Base-by-base conservation (phyloP, 2,113 vertebrate genomes). In the Neogobius melanostomus region DNA sequence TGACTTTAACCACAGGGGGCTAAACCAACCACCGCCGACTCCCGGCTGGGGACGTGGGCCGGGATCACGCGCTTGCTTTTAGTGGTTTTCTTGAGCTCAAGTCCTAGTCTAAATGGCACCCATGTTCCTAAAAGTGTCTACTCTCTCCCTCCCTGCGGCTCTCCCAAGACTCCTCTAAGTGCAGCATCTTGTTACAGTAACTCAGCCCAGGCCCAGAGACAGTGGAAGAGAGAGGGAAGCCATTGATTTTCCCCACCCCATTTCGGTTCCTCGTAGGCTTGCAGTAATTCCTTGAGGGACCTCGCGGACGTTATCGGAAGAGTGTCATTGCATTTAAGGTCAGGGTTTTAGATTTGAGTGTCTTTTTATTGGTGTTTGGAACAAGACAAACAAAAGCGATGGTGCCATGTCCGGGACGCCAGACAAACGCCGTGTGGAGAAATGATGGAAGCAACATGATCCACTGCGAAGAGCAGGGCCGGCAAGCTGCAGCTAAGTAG, bases 111-210 rank as follows among this genome's bases (percentile, higher is more conserved):
- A 91, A 91, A 92, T 91, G 91, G 92, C 91, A 90, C 91, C 91
- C 91, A 91, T 92, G 89, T 91, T 89, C 91, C 89, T 89, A 89
- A 91, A 92, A 92, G 89, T 90, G 85, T 89, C 87, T 90, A 36
- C 78, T 89, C 78, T 85, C 86, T 82, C 76, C 77, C 84, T 81
- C 72, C 57, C 85, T 74, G 69, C 63, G 72, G 63, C 89, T 89
- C 89, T 90, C 90, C 80, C 84, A 91, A 91, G 89, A 89, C 86
- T 91, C 82, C 85, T 90, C 91, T 91, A 92, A 91, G 92, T 92
- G 92, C 91, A 91, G 92, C 91, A 92, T 92, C 92, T 92, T 91
- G 91, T 92, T 93, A 91, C 92, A 91, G 90, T 92, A 92, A 92
- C 91, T 92, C 91, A 90, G 85, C 91, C 92, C 28, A 36, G 90